Evolutionary conservation across 2,888 invertebrate species (phyloP), one percentile per base, ranked within the genome.

Genomic region (Watsonalla cultraria): DNA sequence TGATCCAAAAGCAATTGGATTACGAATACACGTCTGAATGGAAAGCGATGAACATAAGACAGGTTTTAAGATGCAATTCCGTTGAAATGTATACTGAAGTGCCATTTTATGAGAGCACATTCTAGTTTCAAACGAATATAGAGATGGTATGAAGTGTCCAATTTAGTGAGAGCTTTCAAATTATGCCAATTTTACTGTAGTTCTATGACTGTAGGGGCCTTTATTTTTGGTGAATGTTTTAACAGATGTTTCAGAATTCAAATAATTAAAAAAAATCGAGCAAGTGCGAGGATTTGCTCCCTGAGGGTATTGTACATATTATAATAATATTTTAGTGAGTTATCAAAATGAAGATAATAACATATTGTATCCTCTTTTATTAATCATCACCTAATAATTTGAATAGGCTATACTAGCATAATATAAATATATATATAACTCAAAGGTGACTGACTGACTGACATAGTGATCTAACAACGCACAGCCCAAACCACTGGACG

Each of bases 51-150:
- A 60, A 67, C 70, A 62, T 65, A 64, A 66, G 66, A 65, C 57
- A 58, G 64, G 61, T 73, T 24, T 68, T 65, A 69, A 72, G 65
- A 71, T 74, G 74, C 72, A 69, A 66, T 70, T 66, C 60, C 51
- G 59, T 54, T 61, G 65, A 74, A 72, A 76, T 76, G 73, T 73
- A 77, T 78, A 70, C 71, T 67, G 72, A 74, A 76, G 70, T 74
- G 68, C 71, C 70, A 60, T 75, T 80, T 78, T 77, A 76, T 74
- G 70, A 71, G 64, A 72, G 62, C 61, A 63, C 66, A 62, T 60
- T 42, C 65, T 56, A 58, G 62, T 65, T 70, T 71, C 54, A 62
- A 60, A 57, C 64, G 65, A 64, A 59, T 59, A 49, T 49, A 37
- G 58, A 57, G 45, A 58, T 59, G 57, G 60, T 55, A 47, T 49